These are phyloP conservation scores for Corapipo altera DNA, from an alignment of 2,113 vertebrate species.

Conservation along the genomic window DNA sequence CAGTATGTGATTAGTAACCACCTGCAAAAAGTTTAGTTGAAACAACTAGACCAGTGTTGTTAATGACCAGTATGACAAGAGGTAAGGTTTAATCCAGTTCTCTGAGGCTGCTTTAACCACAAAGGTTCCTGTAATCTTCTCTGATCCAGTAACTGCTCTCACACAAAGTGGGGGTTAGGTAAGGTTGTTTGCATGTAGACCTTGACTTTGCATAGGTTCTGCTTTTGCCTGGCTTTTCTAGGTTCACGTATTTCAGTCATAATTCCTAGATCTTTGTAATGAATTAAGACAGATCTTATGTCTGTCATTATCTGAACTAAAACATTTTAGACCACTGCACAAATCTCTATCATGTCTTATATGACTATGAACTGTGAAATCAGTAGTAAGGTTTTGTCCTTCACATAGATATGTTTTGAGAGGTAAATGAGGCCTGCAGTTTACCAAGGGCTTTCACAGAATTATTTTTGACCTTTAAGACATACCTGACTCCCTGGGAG, in stretches of 20 bases:
- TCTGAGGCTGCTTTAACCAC: background rate
- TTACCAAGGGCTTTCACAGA: background rate
- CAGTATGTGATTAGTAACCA: background rate
- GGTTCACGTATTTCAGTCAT: background rate
- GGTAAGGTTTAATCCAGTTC: background rate
- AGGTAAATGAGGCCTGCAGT: background rate
- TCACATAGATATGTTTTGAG: background rate
- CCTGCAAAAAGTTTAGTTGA: background rate
- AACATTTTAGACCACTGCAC: background rate
- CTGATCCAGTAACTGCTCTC: background rate
- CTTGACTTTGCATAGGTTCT: background rate
- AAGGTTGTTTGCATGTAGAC: background rate
- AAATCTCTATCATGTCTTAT: background rate
- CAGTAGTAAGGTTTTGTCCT: background rate
- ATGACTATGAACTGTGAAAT: background rate
- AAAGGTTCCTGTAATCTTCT: background rate
- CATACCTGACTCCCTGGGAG: background rate
- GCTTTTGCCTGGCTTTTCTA: background rate
- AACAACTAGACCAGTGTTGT: background rate
- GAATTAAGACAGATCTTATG: background rate
- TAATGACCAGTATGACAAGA: background rate
- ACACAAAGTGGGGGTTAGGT: background rate
- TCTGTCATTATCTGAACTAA: background rate
- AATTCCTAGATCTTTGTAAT: background rate
- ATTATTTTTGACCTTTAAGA: background rate